Evolutionary conservation across 2,888 invertebrate species (phyloP).

Genomic region (Noctua janthe): DNA sequence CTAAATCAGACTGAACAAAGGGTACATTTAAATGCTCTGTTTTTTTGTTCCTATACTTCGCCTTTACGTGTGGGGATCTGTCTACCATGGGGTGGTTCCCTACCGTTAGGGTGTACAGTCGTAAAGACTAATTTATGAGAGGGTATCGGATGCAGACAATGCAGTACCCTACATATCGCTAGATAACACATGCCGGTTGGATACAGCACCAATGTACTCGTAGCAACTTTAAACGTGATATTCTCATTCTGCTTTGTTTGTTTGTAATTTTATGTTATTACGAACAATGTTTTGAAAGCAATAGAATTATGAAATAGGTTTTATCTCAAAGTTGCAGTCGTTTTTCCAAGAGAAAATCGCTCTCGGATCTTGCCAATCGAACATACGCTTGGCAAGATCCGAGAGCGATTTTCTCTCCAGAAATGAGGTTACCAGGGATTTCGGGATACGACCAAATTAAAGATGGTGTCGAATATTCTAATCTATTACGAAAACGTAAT

Average conservation of each 20-base stretch:
- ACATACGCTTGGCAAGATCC: too few relatives aligned
- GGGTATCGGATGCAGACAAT: slow-evolving; percentile 17
- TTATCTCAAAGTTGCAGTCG: not conserved
- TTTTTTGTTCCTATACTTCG: not conserved
- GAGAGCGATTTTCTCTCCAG: too few relatives aligned
- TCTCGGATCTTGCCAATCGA: not conserved
- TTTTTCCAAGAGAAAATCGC: not conserved
- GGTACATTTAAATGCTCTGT: not conserved
- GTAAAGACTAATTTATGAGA: slow-evolving; percentile 41
- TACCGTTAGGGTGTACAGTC: slow-evolving; percentile 17
- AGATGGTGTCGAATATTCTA: not conserved
- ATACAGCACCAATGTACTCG: not conserved
- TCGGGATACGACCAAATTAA: not conserved
- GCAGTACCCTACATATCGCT: slow-evolving; percentile 16
- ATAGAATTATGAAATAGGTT: not conserved
- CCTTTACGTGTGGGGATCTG: slow-evolving; percentile 10
- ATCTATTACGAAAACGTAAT: not conserved
- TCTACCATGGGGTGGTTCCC: slow-evolving; percentile 38
- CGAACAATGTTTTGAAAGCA: not conserved
- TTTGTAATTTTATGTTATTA: not conserved
- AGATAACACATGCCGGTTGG: not conserved
- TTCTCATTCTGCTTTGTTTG: not conserved
- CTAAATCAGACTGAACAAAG: slow-evolving; percentile 2
- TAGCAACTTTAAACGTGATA: too few relatives aligned
- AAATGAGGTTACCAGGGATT: not conserved